Base-by-base conservation (phyloP, 2,888 invertebrate genomes). In the Muscina levida region DNA sequence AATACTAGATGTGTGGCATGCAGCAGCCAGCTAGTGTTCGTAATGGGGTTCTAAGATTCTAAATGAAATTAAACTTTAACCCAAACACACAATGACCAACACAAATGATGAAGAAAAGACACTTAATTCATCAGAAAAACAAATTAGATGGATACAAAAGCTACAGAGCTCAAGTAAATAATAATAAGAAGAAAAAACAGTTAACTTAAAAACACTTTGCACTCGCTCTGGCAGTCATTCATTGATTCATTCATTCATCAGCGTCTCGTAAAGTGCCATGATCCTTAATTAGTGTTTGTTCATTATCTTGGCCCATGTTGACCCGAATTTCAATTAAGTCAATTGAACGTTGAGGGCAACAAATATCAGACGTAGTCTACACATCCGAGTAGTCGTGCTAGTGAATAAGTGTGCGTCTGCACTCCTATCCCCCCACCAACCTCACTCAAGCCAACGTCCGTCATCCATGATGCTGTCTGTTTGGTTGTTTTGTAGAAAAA, bases 251-350 rank as follows among this genome's bases (percentile, higher is more conserved):
- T 75, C 79, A 79, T 79, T 62, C 53, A 24, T 31, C 22, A 65
- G 37, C 70, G 57, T 48, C 31, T 75, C 62, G 13, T 74, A 74
- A 77, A 84, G 84, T 82, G 84, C 83, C 84, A 84, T 85, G 82
- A 86, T 84, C 88, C 88, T 88, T 89, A 89, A 89, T 89, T 89
- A 89, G 88, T 89, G 87, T 88, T 88, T 88, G 87, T 89, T 85
- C 88, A 88, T 88, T 87, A 88, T 87, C 86, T 88, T 90, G 90
- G 89, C 89, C 89, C 89, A 88, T 90, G 89, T 90, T 90, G 90
- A 90, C 90, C 90, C 90, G 89, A 89, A 89, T 90, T 89, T 89
- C 90, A 90, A 90, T 90, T 90, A 90, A 89, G 86, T 87, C 87
- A 89, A 89, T 89, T 89, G 87, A 87, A 85, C 82, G 84, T 82